Conservation (phyloP, 2,113 vertebrate genomes). For the Thamnophis sirtalis region DNA sequence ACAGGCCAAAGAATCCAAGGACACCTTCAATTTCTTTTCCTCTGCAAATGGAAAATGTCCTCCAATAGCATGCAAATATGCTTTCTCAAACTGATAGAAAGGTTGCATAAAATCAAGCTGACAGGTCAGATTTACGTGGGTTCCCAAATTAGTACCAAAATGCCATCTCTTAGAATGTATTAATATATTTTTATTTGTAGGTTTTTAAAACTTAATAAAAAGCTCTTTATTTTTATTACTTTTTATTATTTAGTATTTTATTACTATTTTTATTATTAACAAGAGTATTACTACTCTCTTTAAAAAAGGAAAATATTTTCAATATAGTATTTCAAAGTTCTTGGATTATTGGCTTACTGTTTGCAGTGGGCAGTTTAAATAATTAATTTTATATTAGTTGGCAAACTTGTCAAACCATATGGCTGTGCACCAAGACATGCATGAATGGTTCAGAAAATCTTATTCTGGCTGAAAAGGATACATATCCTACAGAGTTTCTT, state of each 20-base stretch:
- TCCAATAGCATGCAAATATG: neutral
- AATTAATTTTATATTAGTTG: neutral
- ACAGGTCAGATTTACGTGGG: neutral
- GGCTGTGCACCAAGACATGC: neutral
- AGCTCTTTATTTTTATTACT: neutral
- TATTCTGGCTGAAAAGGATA: neutral
- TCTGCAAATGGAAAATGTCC: neutral
- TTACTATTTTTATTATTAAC: too few relatives aligned
- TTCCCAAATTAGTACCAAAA: neutral
- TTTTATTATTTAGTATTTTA: too few relatives aligned
- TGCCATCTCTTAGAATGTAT: neutral
- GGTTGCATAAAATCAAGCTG: conserved; percentile 19
- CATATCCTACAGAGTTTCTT: neutral
- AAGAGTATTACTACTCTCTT: neutral
- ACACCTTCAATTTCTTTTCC: conserved; percentile 9
- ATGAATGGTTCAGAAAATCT: neutral
- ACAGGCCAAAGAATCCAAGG: conserved; percentile 8
- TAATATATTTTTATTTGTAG: neutral
- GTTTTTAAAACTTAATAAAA: neutral
- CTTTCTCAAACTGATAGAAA: neutral
- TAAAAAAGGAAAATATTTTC: neutral
- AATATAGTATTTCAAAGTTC: neutral
- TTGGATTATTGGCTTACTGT: neutral
- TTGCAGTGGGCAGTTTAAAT: neutral
- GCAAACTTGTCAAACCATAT: rapidly evolving